Conservation (phyloP, 1,140 invertebrate genomes). For the Lucilia sericata region DNA sequence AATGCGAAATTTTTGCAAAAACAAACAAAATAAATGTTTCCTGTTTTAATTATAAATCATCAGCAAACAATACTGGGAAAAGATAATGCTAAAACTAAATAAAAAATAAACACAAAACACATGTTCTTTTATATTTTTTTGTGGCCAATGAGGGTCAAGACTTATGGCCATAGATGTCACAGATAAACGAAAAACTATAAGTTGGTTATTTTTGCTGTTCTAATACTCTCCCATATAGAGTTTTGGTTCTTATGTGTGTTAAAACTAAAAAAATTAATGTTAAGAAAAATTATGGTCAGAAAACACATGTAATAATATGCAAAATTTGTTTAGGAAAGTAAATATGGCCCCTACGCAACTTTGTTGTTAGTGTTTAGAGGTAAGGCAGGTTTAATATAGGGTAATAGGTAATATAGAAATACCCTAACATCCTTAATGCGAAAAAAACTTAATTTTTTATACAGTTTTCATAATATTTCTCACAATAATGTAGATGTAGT, state of each 20-base stretch:
- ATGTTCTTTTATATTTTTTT: constrained; percentile 33
- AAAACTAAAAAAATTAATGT: background rate
- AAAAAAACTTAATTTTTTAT: too few species aligned
- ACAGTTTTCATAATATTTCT: too few species aligned
- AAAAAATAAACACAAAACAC: background rate
- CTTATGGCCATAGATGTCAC: constrained; percentile 37
- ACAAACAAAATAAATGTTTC: background rate
- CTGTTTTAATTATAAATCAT: constrained; percentile 40
- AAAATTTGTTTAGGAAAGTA: constrained; percentile 6
- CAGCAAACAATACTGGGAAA: constrained; percentile 24
- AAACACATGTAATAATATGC: constrained; percentile 2
- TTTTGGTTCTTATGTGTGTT: background rate
- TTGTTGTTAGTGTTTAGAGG: background rate
- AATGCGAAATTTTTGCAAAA: too few species aligned
- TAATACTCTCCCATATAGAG: background rate
- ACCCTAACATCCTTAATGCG: background rate
- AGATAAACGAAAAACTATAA: background rate
- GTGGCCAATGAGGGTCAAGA: constrained; percentile 32
- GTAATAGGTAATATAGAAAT: background rate
- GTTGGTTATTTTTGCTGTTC: background rate
- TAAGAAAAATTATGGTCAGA: background rate
- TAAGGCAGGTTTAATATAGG: background rate
- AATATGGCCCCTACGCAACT: constrained; percentile 6
- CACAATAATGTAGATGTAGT: too few species aligned
- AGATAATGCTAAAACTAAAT: background rate